phyloP scores from a whole-genome alignment of 2,113 vertebrate genomes.

The Octodon degus region DNA sequence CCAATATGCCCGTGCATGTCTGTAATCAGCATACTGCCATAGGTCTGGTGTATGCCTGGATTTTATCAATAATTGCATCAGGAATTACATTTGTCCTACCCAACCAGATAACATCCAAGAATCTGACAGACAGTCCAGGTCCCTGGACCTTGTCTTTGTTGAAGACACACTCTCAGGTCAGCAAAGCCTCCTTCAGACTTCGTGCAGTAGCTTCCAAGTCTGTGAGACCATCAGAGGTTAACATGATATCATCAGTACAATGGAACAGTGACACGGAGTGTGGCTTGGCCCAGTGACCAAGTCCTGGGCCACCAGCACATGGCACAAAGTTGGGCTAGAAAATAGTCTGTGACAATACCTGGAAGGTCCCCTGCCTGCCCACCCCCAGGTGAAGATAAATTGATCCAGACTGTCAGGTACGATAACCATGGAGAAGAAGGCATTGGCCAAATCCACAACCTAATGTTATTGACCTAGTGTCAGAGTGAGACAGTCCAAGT shows the following conservation, averaged over 20 bases:
- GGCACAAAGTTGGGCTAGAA: background rate
- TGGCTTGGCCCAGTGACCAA: too few species aligned
- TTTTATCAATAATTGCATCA: background rate
- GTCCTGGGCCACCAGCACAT: background rate
- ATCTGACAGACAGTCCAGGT: background rate
- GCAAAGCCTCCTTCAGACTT: background rate
- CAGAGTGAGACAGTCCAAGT: background rate
- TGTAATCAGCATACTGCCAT: background rate
- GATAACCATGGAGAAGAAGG: background rate
- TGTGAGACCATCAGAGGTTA: background rate
- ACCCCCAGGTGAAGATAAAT: background rate
- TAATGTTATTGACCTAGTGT: background rate
- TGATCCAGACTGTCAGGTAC: background rate
- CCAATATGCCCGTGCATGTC: background rate
- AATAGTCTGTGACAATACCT: background rate
- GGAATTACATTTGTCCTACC: background rate
- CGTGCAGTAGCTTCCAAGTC: background rate
- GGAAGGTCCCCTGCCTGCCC: background rate
- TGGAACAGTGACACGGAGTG: background rate
- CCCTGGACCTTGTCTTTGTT: background rate
- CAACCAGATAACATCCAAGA: background rate
- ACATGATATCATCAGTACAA: background rate
- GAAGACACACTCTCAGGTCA: background rate
- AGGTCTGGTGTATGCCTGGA: background rate
- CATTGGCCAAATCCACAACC: background rate